Evolutionary conservation across 37 sponge, comb jelly and placozoan species (phyloP).

Genomic region (Ephydatia muelleri): DNA sequence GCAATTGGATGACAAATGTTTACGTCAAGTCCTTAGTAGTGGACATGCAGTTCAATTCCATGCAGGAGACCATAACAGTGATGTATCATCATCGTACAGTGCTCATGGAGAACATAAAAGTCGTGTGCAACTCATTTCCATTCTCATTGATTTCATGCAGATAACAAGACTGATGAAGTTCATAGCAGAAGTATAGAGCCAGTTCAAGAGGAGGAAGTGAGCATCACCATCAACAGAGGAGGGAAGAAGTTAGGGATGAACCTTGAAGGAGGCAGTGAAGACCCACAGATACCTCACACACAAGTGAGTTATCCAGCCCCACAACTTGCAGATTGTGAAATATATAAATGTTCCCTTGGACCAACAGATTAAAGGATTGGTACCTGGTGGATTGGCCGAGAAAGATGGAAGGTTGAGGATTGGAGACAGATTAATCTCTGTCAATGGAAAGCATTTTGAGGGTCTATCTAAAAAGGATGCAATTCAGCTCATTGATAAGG

Average conservation of each 20-base stretch:
- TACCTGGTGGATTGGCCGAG: constrained; percentile 42
- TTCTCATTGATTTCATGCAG: too few species aligned
- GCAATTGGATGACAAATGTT: too few species aligned
- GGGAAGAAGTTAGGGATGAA: constrained; percentile 54
- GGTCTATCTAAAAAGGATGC: constrained; percentile 52
- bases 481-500: constrained; percentile 27
- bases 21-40: too few species aligned
- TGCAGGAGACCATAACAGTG: too few species aligned
- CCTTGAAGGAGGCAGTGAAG: constrained; percentile 62
- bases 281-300: constrained; percentile 18
- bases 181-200: too few species aligned
- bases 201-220: too few species aligned
- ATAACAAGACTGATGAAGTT: too few species aligned
- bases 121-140: too few species aligned
- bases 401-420: constrained; percentile 50
- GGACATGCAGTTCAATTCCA: too few species aligned
- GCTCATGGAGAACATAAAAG: too few species aligned
- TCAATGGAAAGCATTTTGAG: constrained; percentile 51
- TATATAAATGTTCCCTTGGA: not conserved
- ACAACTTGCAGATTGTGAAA: not conserved
- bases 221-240: too few species aligned
- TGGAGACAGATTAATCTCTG: constrained; percentile 69
- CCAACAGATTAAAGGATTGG: constrained; percentile 62
- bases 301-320: constrained; percentile 23
- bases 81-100: too few species aligned